Evolutionary conservation across 1,140 invertebrate species (phyloP).

Genomic region (Zelostemma sp.): DNA sequence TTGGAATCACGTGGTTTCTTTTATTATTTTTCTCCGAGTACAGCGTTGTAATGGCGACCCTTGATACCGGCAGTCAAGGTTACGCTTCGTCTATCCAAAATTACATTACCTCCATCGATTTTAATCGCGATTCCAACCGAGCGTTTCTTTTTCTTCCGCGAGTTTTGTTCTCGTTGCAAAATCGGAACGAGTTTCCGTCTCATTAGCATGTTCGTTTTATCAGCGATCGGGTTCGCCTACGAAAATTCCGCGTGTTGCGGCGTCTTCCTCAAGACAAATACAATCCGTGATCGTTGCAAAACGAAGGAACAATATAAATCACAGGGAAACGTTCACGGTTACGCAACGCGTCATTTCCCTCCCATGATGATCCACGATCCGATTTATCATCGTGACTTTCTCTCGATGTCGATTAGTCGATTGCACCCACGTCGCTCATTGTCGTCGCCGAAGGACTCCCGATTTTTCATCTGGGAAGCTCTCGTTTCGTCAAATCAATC

Average conservation of each 20-base stretch:
- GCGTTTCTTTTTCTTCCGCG: neutral
- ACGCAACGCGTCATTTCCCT: too few relatives aligned
- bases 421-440: constrained; percentile 31
- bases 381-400: constrained; percentile 45
- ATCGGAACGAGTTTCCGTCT: neutral
- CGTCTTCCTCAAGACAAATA: too few relatives aligned
- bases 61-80: constrained; percentile 44
- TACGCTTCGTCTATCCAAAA: constrained; percentile 31
- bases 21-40: constrained; percentile 35
- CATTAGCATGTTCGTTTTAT: neutral
- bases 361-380: constrained; percentile 27
- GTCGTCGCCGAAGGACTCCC: constrained; percentile 27
- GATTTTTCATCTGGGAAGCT: neutral
- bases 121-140: too few relatives aligned
- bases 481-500: neutral
- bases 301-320: too few relatives aligned
- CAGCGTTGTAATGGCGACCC: constrained; percentile 29
- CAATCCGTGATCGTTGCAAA: too few relatives aligned
- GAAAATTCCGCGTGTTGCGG: too few relatives aligned
- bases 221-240: too few relatives aligned
- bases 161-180: neutral
- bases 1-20: too few relatives aligned
- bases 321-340: too few relatives aligned
- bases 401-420: constrained; percentile 19
- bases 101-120: too few relatives aligned